phyloP scores from a whole-genome alignment of 1,140 invertebrate genomes.

The Drosophila littoralis region DNA sequence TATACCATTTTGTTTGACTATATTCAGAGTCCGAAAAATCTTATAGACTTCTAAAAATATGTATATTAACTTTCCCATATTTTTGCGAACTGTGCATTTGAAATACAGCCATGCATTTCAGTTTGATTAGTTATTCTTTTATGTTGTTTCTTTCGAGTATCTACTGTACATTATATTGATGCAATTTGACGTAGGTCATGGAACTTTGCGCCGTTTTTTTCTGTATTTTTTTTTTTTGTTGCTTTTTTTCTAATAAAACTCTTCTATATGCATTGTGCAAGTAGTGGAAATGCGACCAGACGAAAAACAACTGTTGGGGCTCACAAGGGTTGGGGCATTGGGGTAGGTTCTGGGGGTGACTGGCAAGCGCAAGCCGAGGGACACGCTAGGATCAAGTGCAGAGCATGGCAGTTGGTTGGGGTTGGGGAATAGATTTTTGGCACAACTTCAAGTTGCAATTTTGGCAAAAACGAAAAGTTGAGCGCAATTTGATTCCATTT shows the following conservation, averaged over 20 bases:
- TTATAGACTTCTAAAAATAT: no score
- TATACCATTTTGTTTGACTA: no score
- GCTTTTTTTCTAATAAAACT: conserved; percentile 6
- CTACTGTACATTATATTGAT: conserved; percentile 52
- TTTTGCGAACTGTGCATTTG: no score
- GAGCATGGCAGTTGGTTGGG: neutral
- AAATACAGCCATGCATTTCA: no score
- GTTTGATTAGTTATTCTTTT: neutral
- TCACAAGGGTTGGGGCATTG: neutral
- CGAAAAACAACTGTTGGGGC: conserved; percentile 11
- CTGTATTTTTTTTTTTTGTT: neutral
- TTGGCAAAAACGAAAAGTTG: conserved; percentile 19
- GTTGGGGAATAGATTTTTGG: conserved; percentile 6
- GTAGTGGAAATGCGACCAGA: conserved; percentile 21
- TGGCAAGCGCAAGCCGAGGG: neutral
- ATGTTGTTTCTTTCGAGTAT: neutral
- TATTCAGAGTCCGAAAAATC: no score
- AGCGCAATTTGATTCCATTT: conserved; percentile 47
- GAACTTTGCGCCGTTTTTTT: conserved; percentile 45
- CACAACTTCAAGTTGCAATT: conserved; percentile 33
- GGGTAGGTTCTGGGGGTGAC: conserved; percentile 13
- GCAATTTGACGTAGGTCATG: conserved; percentile 62
- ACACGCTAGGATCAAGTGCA: conserved; percentile 18
- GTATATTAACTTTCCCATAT: no score
- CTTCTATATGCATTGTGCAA: conserved; percentile 2